Percentiles rank a stretch among this genome's conserved stretches.
phyloP scores from a whole-genome alignment of 2,888 invertebrate genomes.

The Erannis defoliaria region DNA sequence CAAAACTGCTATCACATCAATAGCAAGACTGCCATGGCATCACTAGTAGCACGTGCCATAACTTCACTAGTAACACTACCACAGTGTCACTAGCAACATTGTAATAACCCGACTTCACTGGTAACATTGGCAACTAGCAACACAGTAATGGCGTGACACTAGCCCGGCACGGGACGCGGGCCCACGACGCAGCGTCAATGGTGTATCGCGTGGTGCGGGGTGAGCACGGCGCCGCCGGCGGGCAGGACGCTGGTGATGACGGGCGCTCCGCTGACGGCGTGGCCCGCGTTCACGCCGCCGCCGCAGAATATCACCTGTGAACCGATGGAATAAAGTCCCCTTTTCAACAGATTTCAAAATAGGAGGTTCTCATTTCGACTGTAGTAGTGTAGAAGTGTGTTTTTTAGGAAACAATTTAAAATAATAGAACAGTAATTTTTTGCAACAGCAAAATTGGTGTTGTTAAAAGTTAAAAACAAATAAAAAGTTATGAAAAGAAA shows the following conservation, averaged over 20 bases:
- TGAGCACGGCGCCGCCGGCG: conserved; percentile 76
- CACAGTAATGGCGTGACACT: not conserved
- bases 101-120: not conserved
- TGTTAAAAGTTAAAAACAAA: too few species aligned
- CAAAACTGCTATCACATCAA: not conserved
- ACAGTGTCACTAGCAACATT: not conserved
- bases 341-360: not conserved
- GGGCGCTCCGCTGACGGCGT: conserved; percentile 62
- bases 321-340: not conserved
- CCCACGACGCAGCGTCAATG: conserved; percentile 53
- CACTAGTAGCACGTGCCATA: not conserved
- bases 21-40: not conserved
- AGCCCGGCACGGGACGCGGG: not conserved
- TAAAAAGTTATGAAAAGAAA: too few species aligned
- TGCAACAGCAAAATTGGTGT: too few species aligned
- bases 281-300: conserved; percentile 63
- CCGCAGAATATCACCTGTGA: conserved; percentile 81
- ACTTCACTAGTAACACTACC: not conserved
- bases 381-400: too few species aligned
- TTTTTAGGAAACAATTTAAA: too few species aligned
- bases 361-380: too few species aligned
- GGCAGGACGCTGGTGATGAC: conserved; percentile 77
- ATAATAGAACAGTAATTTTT: not conserved
- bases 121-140: not conserved
- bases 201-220: conserved; percentile 75